Evolutionary conservation across 2,888 invertebrate species (phyloP).

Genomic region (Mesorhabditis sp.): DNA sequence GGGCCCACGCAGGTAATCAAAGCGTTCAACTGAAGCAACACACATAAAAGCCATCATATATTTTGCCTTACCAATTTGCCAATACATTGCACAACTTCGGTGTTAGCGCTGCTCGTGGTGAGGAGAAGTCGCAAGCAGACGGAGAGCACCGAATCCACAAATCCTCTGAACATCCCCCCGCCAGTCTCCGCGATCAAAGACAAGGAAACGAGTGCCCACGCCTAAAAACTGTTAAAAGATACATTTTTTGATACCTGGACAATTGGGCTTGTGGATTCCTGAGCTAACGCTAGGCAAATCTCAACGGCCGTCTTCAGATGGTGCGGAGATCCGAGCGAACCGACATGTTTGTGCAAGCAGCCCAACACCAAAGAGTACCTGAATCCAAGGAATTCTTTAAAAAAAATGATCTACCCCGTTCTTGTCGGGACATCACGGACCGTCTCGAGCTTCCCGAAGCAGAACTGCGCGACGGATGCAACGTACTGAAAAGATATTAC

Average conservation of each 20-base stretch:
- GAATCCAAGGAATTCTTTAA: not conserved
- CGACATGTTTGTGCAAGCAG: conserved; percentile 34
- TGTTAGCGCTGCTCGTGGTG: conserved; percentile 34
- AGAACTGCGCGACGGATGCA: conserved; percentile 81
- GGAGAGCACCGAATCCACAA: conserved; percentile 88
- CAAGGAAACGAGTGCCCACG: conserved; percentile 92
- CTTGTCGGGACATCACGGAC: conserved; percentile 81
- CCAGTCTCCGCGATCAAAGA: conserved; percentile 93
- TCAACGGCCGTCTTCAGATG: conserved; percentile 89
- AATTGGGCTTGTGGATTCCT: conserved; percentile 85
- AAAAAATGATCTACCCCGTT: conserved; percentile 67
- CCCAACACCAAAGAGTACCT: not conserved
- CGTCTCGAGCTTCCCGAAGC: conserved; percentile 73
- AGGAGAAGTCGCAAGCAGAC: conserved; percentile 76
- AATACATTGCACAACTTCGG: conserved; percentile 50
- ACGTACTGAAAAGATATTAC: conserved; percentile 66
- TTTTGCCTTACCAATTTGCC: conserved; percentile 46
- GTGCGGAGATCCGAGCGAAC: conserved; percentile 91
- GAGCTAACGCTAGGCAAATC: conserved; percentile 85
- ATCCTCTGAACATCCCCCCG: conserved; percentile 93
- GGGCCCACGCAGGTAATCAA: conserved; percentile 96
- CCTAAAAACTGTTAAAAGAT: conserved; percentile 63
- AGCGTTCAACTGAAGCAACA: conserved; percentile 73
- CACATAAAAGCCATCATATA: not conserved
- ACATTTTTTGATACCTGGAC: conserved; percentile 71